A percentile compares a stretch with the other conserved stretches of the same genome.
Evolutionary conservation across 2,797 vertebrate genomes (phyloP).

Genomic region (Odontamblyopus rebecca): DNA sequence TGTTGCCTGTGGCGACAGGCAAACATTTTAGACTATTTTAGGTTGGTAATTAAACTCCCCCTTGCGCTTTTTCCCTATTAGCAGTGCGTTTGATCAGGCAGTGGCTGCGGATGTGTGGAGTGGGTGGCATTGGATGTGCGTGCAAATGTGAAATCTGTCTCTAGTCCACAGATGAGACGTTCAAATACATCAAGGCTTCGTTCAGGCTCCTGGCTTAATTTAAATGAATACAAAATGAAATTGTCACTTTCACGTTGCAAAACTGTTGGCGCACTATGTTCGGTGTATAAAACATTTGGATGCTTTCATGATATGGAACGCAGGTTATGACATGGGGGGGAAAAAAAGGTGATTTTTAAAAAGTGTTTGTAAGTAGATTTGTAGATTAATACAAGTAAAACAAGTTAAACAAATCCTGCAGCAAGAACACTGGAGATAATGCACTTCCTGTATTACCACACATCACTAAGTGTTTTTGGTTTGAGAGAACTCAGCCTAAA

Average conservation of each 20-base stretch:
- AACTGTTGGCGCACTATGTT: neutral
- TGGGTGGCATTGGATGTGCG: constrained; percentile 63
- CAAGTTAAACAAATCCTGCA: too few species aligned
- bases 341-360: too few species aligned
- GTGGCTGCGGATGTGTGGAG: constrained; percentile 57
- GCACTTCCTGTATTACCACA: too few species aligned
- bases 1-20: constrained; percentile 41
- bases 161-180: constrained; percentile 52
- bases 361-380: too few species aligned
- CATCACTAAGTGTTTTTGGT: too few species aligned
- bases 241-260: constrained; percentile 6
- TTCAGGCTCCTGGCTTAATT: constrained; percentile 38
- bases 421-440: too few species aligned
- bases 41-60: constrained; percentile 70
- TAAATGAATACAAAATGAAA: constrained; percentile 8
- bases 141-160: constrained; percentile 67
- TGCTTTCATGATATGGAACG: neutral
- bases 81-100: constrained; percentile 69
- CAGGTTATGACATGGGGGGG: too few species aligned
- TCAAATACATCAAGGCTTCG: constrained; percentile 56
- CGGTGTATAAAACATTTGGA: neutral
- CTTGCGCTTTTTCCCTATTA: constrained; percentile 63
- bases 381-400: too few species aligned
- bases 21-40: constrained; percentile 71
- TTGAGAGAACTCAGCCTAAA: too few species aligned